phyloP scores from a whole-genome alignment of 1,140 invertebrate genomes.

The Littorina saxatilis region DNA sequence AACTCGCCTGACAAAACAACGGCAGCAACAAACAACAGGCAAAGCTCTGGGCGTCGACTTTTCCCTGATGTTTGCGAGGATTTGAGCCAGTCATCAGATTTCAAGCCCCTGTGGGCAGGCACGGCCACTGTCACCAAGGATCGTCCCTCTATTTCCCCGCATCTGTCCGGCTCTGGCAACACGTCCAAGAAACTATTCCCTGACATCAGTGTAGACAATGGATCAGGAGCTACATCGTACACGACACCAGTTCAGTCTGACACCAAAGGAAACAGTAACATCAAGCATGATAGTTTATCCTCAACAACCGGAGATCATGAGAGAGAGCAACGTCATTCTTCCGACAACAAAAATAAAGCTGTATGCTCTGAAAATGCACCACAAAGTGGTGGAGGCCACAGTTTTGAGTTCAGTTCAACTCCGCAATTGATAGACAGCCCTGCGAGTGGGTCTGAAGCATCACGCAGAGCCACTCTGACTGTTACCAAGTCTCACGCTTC shows the following conservation, averaged over 20 bases:
- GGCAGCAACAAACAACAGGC: not conserved
- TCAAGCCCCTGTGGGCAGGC: constrained; percentile 26
- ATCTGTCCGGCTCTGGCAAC: not conserved
- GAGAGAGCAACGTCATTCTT: no score
- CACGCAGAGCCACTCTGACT: constrained; percentile 56
- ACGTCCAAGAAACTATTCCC: constrained; percentile 26
- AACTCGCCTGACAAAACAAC: not conserved
- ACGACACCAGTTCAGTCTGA: no score
- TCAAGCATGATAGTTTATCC: no score
- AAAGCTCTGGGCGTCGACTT: constrained; percentile 1
- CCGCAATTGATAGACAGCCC: constrained; percentile 45
- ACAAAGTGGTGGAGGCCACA: not conserved
- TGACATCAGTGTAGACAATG: not conserved
- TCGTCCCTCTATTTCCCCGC: constrained; percentile 1
- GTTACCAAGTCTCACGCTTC: constrained; percentile 65
- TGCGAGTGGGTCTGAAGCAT: constrained; percentile 33
- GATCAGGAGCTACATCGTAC: no score
- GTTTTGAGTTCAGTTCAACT: constrained; percentile 50
- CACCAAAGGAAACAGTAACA: no score
- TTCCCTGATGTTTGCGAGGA: constrained; percentile 16
- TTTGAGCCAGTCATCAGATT: not conserved
- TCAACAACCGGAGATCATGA: no score
- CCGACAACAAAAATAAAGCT: no score
- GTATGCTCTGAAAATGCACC: no score
- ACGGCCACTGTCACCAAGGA: constrained; percentile 37